Base-by-base conservation (phyloP, 2,797 vertebrate genomes). In the Morelia viridis region DNA sequence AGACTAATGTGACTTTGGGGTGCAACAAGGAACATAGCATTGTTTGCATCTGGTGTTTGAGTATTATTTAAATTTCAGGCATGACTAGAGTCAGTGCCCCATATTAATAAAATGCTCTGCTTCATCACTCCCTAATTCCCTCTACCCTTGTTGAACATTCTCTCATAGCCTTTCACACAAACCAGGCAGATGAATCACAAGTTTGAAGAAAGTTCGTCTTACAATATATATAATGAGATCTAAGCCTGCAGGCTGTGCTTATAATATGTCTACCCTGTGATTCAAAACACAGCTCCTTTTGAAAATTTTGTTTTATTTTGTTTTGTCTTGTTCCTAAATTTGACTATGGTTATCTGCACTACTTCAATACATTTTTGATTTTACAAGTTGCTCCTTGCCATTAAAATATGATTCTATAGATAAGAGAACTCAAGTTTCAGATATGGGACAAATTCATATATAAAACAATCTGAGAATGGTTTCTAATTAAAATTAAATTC, bases 101-200 rank as follows among this genome's bases (percentile, higher is more conserved):
- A 94, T 94, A 96, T 95, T 96, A 96, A 96, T 96, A 95, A 94
- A 95, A 96, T 94, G 92, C 90, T 94, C 96, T 96, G 94, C 92
- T 96, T 94, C 96, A 95, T 95, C 86, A 91, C 90, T 96, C 93
- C 94, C 89, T 94, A 97, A 95, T 95, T 96, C 95, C 96, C 96
- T 96, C 95, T 96, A 87, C 94, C 96, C 95, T 96, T 97, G 96
- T 96, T 96, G 95, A 97, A 97, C 96, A 97, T 94, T 94, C 93
- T 96, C 95, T 94, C 95, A 96, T 95, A 95, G 96, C 96, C 94
- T 92, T 96, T 96, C 0, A 1, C 93, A 95, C 96, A 96, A 96
- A 94, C 95, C 94, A 96, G 91, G 93, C 95, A 96, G 95, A 95
- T 95, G 96, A 94, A 95, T 89, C 89, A 84, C 91, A 94, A 76